Percentiles rank a stretch among this genome's conserved stretches.
Evolutionary conservation across 2,797 vertebrate species (phyloP).

Genomic region (Limosa lapponica): DNA sequence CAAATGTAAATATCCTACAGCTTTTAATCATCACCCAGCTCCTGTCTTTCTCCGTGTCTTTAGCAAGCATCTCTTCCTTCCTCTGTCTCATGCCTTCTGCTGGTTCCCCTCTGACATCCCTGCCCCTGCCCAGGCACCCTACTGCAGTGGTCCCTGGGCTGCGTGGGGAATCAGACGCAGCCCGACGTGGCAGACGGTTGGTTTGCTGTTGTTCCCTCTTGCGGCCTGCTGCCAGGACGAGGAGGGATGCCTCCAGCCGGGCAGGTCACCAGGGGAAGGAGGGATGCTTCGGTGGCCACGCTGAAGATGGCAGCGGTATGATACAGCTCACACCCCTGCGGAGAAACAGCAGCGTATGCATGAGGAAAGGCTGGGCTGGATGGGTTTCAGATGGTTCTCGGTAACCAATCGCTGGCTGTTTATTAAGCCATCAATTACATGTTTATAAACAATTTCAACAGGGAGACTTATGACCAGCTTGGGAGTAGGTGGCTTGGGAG

Average conservation of each 20-base stretch:
- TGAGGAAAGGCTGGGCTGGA: background rate
- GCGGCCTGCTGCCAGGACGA: background rate
- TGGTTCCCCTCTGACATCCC: background rate
- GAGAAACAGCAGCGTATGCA: background rate
- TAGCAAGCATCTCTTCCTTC: background rate
- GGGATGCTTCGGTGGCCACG: rapidly evolving
- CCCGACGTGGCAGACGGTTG: background rate
- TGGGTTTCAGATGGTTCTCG: background rate
- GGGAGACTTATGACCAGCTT: background rate
- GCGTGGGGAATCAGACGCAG: rapidly evolving
- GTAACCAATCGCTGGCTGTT: background rate
- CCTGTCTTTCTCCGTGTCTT: background rate
- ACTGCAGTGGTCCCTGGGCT: background rate
- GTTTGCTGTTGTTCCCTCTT: background rate
- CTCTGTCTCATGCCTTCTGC: background rate
- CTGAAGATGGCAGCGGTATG: rapidly evolving
- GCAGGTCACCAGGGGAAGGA: background rate
- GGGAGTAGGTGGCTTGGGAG: slow-evolving; percentile 28
- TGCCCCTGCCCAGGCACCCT: background rate
- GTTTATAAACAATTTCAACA: slow-evolving; percentile 43
- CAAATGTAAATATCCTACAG: background rate
- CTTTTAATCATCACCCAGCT: background rate
- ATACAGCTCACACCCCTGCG: background rate
- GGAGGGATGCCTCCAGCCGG: background rate
- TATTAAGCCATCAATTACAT: slow-evolving; percentile 25